A percentile compares a stretch with the other conserved stretches of the same genome.
Conservation (phyloP, 1,140 invertebrate genomes). For the Battus philenor region DNA sequence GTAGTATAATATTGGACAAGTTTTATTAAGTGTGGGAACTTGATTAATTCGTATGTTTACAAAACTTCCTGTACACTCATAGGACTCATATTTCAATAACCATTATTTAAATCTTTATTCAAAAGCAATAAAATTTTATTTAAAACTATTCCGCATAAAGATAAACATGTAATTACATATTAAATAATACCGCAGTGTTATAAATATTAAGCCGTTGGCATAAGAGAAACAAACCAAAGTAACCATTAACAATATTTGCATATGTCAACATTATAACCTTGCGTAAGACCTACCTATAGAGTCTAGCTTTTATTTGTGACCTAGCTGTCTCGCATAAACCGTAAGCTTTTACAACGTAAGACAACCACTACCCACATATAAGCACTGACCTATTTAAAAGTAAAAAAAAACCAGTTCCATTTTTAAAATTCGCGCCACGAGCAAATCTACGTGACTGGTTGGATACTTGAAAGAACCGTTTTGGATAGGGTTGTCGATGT, state of each 20-base stretch:
- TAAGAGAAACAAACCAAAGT: too few relatives aligned
- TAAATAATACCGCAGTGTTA: too few relatives aligned
- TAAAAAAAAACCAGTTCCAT: conserved; percentile 40
- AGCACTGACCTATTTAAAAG: conserved; percentile 44
- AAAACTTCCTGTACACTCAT: too few relatives aligned
- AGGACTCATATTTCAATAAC: too few relatives aligned
- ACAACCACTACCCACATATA: conserved; percentile 30
- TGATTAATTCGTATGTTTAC: conserved; percentile 19
- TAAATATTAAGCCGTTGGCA: too few relatives aligned
- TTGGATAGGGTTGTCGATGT: conserved; percentile 20
- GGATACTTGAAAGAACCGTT: conserved; percentile 29
- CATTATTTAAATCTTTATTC: too few relatives aligned
- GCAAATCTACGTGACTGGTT: conserved; percentile 23
- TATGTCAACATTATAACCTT: too few relatives aligned
- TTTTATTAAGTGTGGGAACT: conserved; percentile 13
- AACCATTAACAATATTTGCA: too few relatives aligned
- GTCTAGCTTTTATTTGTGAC: conserved; percentile 20
- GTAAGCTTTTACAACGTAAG: neutral
- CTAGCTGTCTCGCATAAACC: conserved; percentile 19
- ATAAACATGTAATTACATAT: too few relatives aligned
- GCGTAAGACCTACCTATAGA: conserved; percentile 24
- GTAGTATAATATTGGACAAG: conserved; percentile 21
- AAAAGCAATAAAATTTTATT: too few relatives aligned
- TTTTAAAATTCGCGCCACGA: conserved; percentile 61
- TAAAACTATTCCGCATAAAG: too few relatives aligned